A percentile compares a stretch with the other conserved stretches of the same genome.
Conservation (phyloP, 2,113 vertebrate genomes). For the Scalopus aquaticus region DNA sequence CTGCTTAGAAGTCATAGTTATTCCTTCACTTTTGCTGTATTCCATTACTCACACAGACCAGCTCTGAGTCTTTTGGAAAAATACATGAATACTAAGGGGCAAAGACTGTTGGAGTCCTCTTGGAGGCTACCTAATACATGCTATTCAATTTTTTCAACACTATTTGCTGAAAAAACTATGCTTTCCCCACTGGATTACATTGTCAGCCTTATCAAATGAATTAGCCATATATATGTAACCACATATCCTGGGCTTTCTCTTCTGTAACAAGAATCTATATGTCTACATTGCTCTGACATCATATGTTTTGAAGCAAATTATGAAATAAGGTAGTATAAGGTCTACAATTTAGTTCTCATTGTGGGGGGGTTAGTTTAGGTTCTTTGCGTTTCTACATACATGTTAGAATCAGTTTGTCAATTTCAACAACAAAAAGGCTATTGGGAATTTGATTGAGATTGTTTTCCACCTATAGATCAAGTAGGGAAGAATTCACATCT, state of each 20-base stretch:
- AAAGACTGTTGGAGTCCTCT: background rate
- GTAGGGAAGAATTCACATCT: background rate
- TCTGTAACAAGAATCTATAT: background rate
- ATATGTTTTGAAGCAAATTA: background rate
- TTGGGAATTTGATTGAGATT: background rate
- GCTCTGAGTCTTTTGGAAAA: background rate
- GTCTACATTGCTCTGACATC: background rate
- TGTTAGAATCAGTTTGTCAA: background rate
- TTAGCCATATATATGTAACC: background rate
- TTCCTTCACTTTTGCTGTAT: background rate
- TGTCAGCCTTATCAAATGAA: background rate
- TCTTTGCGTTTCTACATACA: background rate
- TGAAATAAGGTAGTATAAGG: background rate
- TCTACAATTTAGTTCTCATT: background rate
- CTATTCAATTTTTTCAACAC: background rate
- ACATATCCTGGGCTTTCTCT: background rate
- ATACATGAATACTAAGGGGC: background rate
- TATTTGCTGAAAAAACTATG: background rate
- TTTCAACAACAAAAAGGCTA: background rate
- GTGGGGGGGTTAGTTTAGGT: background rate
- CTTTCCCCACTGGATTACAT: background rate
- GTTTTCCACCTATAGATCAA: background rate
- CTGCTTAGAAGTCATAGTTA: background rate
- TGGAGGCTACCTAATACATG: background rate
- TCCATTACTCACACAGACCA: background rate